phyloP scores from a whole-genome alignment of 2,797 vertebrate species.

The Atherinosoma microstoma region DNA sequence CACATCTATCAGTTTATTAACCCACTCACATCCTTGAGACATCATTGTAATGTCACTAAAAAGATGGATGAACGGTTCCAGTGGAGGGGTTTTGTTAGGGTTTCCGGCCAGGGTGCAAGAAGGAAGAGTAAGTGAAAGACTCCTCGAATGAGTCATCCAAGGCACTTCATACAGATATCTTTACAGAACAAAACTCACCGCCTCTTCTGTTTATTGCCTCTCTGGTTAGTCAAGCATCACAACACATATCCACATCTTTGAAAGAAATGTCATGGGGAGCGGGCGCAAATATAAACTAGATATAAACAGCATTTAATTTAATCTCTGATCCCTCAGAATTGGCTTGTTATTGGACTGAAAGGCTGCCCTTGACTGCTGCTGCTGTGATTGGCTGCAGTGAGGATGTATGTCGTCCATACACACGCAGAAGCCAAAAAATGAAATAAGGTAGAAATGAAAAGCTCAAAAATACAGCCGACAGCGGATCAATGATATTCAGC shows the following conservation, averaged over 20 bases:
- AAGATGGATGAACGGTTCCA: constrained; percentile 30
- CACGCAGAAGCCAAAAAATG: constrained; percentile 6
- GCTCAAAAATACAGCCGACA: constrained; percentile 8
- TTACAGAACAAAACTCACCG: constrained; percentile 39
- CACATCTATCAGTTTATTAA: constrained; percentile 42
- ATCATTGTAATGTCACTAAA: constrained; percentile 9
- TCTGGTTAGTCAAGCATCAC: constrained; percentile 49
- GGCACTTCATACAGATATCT: constrained; percentile 41
- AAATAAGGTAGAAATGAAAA: constrained; percentile 4
- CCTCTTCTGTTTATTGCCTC: constrained; percentile 10
- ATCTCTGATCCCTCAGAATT: constrained; percentile 29
- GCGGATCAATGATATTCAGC: neutral
- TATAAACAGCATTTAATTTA: constrained; percentile 55
- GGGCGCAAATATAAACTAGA: constrained; percentile 39
- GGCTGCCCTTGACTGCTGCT: constrained; percentile 51
- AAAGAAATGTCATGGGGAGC: constrained; percentile 43
- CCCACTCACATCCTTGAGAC: neutral
- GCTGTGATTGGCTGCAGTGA: constrained; percentile 27
- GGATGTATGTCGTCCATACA: constrained; percentile 32
- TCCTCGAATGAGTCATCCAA: constrained; percentile 71
- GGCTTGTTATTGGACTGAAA: constrained; percentile 62
- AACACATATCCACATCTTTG: constrained; percentile 29
- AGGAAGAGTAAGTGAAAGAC: constrained; percentile 30
- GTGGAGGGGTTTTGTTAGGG: constrained; percentile 26
- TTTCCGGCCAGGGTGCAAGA: constrained; percentile 29